Evolutionary conservation across 2,113 vertebrate species (phyloP).

Genomic region (Oreochromis spilurus): DNA sequence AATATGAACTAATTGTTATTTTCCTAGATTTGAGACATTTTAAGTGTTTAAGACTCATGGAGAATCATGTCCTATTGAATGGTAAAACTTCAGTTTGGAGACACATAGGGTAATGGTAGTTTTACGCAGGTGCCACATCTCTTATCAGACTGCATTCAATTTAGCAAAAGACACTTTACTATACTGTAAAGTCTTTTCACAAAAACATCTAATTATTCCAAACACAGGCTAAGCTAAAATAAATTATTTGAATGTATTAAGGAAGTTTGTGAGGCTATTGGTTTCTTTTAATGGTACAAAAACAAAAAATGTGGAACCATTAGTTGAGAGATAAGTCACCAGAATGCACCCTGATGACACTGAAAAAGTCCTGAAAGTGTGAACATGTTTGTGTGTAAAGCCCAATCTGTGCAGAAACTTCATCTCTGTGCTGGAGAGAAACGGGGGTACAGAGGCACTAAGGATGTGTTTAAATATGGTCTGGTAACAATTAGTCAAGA

Average conservation of each 20-base stretch:
- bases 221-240: not conserved
- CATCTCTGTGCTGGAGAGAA: slow-evolving; percentile 24
- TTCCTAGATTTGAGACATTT: not conserved
- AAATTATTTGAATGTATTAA: not conserved
- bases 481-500: slow-evolving; percentile 72
- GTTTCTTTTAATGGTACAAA: not conserved
- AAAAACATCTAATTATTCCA: not conserved
- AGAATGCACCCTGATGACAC: not conserved
- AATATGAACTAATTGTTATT: not conserved
- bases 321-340: not conserved
- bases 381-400: slow-evolving; percentile 17
- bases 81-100: not conserved
- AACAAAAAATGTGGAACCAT: not conserved
- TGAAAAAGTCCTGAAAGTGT: not conserved
- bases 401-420: slow-evolving; percentile 7
- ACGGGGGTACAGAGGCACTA: slow-evolving; percentile 34
- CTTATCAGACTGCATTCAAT: slow-evolving; percentile 16
- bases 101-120: not conserved
- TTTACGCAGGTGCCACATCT: slow-evolving; percentile 26
- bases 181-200: slow-evolving; percentile 29
- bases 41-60: not conserved
- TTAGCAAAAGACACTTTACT: slow-evolving; percentile 33
- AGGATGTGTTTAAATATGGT: slow-evolving; percentile 60
- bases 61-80: slow-evolving; percentile 1
- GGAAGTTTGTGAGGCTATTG: not conserved